Conservation (phyloP, 2,888 invertebrate genomes). For the Hemistola chrysoprasaria region DNA sequence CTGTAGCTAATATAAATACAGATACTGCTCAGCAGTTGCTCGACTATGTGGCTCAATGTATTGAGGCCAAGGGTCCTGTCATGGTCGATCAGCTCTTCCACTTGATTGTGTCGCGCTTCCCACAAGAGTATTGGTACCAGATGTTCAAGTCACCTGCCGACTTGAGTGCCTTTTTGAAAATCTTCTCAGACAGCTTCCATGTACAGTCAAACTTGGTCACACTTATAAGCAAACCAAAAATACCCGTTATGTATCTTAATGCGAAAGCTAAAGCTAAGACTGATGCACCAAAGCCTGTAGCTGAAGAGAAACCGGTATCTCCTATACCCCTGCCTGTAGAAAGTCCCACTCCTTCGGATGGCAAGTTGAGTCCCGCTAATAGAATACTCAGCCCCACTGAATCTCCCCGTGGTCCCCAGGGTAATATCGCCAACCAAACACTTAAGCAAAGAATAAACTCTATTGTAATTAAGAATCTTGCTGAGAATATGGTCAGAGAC, state of each 20-base stretch:
- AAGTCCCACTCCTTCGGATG: conserved; percentile 76
- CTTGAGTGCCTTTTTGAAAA: conserved; percentile 93
- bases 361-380: conserved; percentile 66
- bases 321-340: conserved; percentile 60
- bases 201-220: conserved; percentile 96
- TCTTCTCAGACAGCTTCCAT: conserved; percentile 97
- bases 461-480: conserved; percentile 93
- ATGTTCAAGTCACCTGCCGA: conserved; percentile 96
- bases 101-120: conserved; percentile 88
- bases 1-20: conserved; percentile 90
- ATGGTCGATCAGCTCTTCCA: conserved; percentile 94
- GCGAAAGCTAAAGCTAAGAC: conserved; percentile 71
- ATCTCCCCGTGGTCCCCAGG: conserved; percentile 74
- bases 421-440: conserved; percentile 86
- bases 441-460: conserved; percentile 94
- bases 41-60: conserved; percentile 91
- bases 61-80: conserved; percentile 91
- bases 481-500: conserved; percentile 88
- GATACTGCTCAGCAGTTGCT: conserved; percentile 91
- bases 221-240: conserved; percentile 88
- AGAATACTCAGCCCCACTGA: conserved; percentile 78
- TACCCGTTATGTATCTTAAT: conserved; percentile 82
- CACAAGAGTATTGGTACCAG: conserved; percentile 90
- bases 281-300: conserved; percentile 75
- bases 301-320: conserved; percentile 62